Evolutionary conservation across 2,797 vertebrate species (phyloP), one percentile per base, ranked within the genome.

Genomic region (Galago senegalensis): DNA sequence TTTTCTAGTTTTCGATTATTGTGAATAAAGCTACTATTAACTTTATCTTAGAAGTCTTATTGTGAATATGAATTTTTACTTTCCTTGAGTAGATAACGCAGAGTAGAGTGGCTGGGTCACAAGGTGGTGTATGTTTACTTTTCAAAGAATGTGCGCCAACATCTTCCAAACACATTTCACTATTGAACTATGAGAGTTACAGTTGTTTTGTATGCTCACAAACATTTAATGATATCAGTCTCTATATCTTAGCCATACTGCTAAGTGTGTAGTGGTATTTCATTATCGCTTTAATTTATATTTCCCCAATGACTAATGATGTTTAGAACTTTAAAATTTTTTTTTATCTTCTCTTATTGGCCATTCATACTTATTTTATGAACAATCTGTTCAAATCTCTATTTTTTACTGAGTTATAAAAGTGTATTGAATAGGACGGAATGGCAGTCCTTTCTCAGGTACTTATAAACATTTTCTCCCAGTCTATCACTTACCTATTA

Each of bases 31-130:
- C 31, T 75, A 9, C 58, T 85, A 2, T 88, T 53, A 94, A 63
- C 67, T 93, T 96, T 85, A 46, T 82, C 77, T 94, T 85, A 80
- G 2, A 89, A 58, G 17, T 87, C 46, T 87, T 93, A 67, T 18
- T 87, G 27, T 85, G 29, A 80, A 27, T 82, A 18, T 93, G 40
- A 31, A 10, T 73, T 81, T 90, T 91, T 93, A 60, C 58, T n/a
- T 89, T 6, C 80, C 14, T 73, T 82, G 69, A 25, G 10, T 60
- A 72, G 82, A 56, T 90, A 94, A 49, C 72, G 40, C 20, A 88
- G 25, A 92, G 37, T 91, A 18, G 37, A 94, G 76, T 87, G 37
- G 11, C 10, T 69, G 53, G 37, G 56, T 87, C 7, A 23, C 29
- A 85, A 73, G 29, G 23, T 89, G 40, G 13, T 84, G 0, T 90